A percentile compares a stretch with the other conserved stretches of the same genome.
Conservation (phyloP, 2,113 vertebrate species). For the Pituophis catenifer region DNA sequence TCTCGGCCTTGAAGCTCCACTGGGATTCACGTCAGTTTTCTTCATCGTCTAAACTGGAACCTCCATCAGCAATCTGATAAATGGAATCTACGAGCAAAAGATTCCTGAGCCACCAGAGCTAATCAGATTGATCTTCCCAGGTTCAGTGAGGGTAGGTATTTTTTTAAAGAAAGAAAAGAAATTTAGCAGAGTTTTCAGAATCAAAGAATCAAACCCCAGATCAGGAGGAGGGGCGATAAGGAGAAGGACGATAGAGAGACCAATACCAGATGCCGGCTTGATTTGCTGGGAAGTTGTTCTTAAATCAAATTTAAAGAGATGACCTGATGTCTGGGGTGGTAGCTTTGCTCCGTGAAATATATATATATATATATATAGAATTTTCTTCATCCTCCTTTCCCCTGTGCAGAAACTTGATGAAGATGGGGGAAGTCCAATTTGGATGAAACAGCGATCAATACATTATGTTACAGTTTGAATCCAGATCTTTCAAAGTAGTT, state of each 20-base stretch:
- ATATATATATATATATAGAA: neutral
- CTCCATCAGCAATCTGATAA: neutral
- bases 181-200: slow-evolving; percentile 53
- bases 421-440: slow-evolving; percentile 40
- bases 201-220: slow-evolving; percentile 55
- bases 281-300: neutral
- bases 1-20: neutral
- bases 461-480: neutral
- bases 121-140: slow-evolving; percentile 51
- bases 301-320: slow-evolving; percentile 39
- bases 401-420: slow-evolving; percentile 6
- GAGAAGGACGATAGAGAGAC: slow-evolving; percentile 53
- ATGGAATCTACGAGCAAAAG: neutral
- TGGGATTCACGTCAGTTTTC: slow-evolving; percentile 10
- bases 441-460: slow-evolving; percentile 25
- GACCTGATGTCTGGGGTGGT: slow-evolving; percentile 36
- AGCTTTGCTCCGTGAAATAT: slow-evolving; percentile 31
- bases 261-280: slow-evolving; percentile 36
- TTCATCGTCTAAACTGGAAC: slow-evolving; percentile 24
- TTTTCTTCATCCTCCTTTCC: neutral
- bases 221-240: slow-evolving; percentile 44
- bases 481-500: neutral
- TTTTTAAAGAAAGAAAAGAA: slow-evolving; percentile 20
- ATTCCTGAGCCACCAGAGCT: neutral
- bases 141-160: slow-evolving; percentile 16